Percentiles rank a stretch among this genome's conserved stretches.
Conservation (phyloP, 2,888 invertebrate genomes). For the Neuroscelio doddi region DNA sequence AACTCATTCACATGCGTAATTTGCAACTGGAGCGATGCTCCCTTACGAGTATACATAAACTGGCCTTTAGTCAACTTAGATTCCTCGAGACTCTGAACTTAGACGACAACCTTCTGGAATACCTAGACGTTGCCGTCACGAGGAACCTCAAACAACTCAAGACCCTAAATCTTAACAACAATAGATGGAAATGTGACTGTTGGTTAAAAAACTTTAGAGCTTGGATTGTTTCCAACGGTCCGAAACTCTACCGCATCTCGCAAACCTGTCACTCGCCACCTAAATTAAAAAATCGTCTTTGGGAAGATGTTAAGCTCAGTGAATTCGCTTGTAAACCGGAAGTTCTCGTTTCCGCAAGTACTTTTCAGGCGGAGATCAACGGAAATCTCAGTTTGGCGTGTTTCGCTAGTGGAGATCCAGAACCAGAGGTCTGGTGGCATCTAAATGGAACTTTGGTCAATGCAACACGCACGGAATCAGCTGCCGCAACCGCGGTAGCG, state of each 20-base stretch:
- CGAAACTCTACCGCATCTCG: conserved; percentile 84
- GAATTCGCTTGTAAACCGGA: conserved; percentile 89
- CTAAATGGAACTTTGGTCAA: conserved; percentile 81
- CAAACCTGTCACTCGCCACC: conserved; percentile 83
- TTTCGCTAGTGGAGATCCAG: conserved; percentile 86
- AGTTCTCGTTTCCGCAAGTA: conserved; percentile 73
- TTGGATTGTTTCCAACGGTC: conserved; percentile 77
- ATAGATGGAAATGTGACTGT: conserved; percentile 94
- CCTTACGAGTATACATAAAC: conserved; percentile 82
- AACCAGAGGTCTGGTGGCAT: conserved; percentile 88
- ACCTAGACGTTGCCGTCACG: conserved; percentile 79
- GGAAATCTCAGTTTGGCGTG: conserved; percentile 88
- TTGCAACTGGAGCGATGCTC: conserved; percentile 87
- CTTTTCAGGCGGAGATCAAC: conserved; percentile 83
- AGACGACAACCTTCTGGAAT: conserved; percentile 85
- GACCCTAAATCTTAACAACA: conserved; percentile 85
- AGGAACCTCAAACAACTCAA: conserved; percentile 76
- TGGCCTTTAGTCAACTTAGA: conserved; percentile 84
- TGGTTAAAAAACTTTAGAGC: conserved; percentile 86
- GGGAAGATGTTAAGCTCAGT: conserved; percentile 83
- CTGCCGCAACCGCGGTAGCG: conserved; percentile 49
- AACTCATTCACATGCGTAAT: conserved; percentile 84
- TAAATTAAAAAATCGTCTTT: conserved; percentile 79
- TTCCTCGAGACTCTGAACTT: conserved; percentile 85
- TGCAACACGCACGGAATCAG: conserved; percentile 55